Percentiles rank a stretch among this genome's conserved stretches.
These are phyloP conservation scores for Panagrolaimus sp. DNA, from an alignment of 1,140 invertebrate genomes.

Conservation along the genomic window DNA sequence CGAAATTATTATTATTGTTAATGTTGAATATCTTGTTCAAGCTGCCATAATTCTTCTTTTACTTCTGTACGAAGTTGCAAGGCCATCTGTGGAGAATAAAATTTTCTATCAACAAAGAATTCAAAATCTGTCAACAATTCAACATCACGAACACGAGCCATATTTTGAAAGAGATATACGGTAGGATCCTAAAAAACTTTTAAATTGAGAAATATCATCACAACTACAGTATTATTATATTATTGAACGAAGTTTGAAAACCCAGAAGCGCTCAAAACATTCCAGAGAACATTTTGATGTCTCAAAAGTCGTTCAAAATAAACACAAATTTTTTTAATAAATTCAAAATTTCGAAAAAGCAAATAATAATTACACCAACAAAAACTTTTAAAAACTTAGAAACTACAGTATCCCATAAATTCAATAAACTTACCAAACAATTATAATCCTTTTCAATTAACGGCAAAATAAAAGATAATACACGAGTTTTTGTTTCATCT, in stretches of 20 bases:
- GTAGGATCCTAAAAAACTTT: background rate
- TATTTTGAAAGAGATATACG: background rate
- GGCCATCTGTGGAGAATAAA: conserved; percentile 27
- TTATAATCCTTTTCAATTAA: background rate
- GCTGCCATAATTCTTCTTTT: conserved; percentile 40
- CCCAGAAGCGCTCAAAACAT: no score
- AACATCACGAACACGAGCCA: background rate
- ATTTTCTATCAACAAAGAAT: conserved; percentile 20
- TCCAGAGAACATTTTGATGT: no score
- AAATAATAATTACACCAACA: background rate
- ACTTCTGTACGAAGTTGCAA: conserved; percentile 35
- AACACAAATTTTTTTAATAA: no score
- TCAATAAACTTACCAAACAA: background rate
- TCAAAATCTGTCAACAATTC: background rate
- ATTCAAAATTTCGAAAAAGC: no score
- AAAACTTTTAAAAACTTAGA: no score
- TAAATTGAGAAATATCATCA: no score
- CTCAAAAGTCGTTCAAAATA: no score
- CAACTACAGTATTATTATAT: no score
- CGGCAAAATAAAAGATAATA: background rate
- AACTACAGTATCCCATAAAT: no score
- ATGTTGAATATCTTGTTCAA: conserved; percentile 17
- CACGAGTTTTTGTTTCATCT: background rate
- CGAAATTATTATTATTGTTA: no score
- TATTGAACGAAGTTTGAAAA: no score